phyloP scores from a whole-genome alignment of 2,888 invertebrate genomes.

The Ormyrus labotus region DNA sequence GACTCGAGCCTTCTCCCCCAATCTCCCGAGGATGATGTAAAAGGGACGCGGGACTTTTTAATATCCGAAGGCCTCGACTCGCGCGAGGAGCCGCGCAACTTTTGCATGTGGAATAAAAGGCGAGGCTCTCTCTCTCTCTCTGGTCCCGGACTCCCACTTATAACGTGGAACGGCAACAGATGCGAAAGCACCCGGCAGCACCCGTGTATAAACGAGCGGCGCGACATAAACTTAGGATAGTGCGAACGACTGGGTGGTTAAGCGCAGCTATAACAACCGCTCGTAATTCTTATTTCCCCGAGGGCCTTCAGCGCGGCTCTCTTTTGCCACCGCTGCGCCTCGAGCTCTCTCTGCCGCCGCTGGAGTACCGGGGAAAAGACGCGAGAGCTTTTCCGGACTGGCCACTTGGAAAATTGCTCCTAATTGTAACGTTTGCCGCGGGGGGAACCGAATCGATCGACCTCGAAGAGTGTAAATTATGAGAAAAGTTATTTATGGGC shows the following conservation, averaged over 20 bases:
- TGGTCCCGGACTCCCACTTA: constrained; percentile 28
- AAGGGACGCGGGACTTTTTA: constrained; percentile 50
- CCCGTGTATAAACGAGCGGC: constrained; percentile 43
- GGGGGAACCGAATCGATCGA: too few relatives aligned
- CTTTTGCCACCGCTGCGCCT: not conserved
- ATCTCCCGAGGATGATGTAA: constrained; percentile 48
- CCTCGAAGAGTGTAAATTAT: too few relatives aligned
- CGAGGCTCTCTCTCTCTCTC: too few relatives aligned
- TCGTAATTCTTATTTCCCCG: constrained; percentile 62
- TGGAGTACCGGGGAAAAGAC: constrained; percentile 1
- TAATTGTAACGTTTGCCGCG: too few relatives aligned
- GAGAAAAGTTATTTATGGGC: too few relatives aligned
- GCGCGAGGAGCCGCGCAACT: constrained; percentile 31
- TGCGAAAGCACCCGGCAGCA: constrained; percentile 56
- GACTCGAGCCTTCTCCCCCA: constrained; percentile 27
- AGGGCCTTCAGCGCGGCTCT: not conserved
- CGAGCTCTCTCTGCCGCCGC: not conserved
- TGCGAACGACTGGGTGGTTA: constrained; percentile 63
- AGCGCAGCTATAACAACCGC: constrained; percentile 57
- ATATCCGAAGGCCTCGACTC: constrained; percentile 33
- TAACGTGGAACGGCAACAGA: constrained; percentile 67
- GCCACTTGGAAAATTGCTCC: too few relatives aligned
- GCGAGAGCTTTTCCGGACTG: too few relatives aligned
- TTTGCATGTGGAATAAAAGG: constrained; percentile 8
- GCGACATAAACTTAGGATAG: constrained; percentile 65